Base-by-base conservation (phyloP, 1,140 invertebrate genomes). In the Artemia franciscana region DNA sequence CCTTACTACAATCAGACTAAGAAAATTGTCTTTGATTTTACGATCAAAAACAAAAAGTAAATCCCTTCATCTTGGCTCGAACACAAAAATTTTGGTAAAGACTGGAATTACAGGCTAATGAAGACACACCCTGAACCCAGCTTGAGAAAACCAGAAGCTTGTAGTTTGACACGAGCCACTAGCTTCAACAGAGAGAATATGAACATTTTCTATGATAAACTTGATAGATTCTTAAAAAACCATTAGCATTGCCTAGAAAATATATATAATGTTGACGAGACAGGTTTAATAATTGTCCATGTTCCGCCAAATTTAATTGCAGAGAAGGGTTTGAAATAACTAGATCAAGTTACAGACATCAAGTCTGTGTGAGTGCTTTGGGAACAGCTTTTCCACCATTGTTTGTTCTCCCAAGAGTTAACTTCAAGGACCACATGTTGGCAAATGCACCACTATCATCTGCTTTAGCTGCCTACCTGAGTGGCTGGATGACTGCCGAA, bases 401-500 rank as follows among this genome's bases (percentile, higher is more conserved):
- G 15, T 58, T 5, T 12, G 24, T 58, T 24, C 26, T 58, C 26
- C 58, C 58, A 23, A 23, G n/a, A 4, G 58, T 58, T 24, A 58
- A 58, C 15, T 58, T 18, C 0, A 58, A 25, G 21, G 58, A 58
- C 24, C 5, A 23, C 5, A 63, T 66, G 64, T n/a, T 66, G 3
- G 60, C 26, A 21, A 57, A 57, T 51, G 64, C 64, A 57, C 66
- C 66, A 7, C 21, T 30, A 15, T 39, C 60, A 26, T 61, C 24
- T 23, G 25, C 24, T 24, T 64, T 58, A 26, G 56, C 56, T 2
- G 62, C 62, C 9, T 56, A 60, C 30, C 66, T 58, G 23, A 63
- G 56, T 63, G 65, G 65, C 24, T 66, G 65, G 64, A 63, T 63
- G 61, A 66, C 25, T 51, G 27, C 57, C n/a, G 58, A 60, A 21